Percentiles rank a stretch among this genome's conserved stretches.
These are phyloP conservation scores for Berghia stephanieae DNA, from an alignment of 1,140 invertebrate genomes.

Conservation along the genomic window DNA sequence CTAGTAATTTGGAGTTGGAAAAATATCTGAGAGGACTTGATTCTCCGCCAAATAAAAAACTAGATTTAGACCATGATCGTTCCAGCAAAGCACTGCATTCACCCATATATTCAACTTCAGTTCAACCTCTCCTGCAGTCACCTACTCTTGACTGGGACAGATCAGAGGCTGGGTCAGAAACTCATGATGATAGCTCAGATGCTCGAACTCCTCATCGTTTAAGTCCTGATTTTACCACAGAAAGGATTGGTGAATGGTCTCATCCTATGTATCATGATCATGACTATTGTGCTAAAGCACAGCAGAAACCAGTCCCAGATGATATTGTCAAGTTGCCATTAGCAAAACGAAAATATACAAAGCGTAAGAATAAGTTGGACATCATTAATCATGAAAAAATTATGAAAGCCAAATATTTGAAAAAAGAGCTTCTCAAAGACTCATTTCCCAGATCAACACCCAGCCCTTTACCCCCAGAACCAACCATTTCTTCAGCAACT, in stretches of 20 bases:
- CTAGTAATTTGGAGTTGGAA: slow-evolving; percentile 40
- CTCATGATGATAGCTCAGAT: slow-evolving; percentile 32
- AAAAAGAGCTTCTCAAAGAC: slow-evolving; percentile 31
- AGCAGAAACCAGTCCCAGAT: neutral
- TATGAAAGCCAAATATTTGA: slow-evolving; percentile 37
- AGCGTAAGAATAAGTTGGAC: slow-evolving; percentile 30
- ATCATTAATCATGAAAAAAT: slow-evolving; percentile 28
- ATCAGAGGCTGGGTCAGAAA: slow-evolving; percentile 42
- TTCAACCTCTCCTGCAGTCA: slow-evolving; percentile 37
- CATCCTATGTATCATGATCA: slow-evolving; percentile 55
- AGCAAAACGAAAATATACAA: slow-evolving; percentile 34
- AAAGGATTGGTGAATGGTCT: slow-evolving; percentile 21
- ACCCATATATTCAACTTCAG: slow-evolving; percentile 26
- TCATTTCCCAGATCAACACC: neutral
- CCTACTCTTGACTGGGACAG: slow-evolving; percentile 43
- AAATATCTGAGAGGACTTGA: slow-evolving; percentile 5
- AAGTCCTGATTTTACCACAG: slow-evolving; percentile 12
- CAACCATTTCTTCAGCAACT: neutral
- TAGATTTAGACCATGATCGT: no score
- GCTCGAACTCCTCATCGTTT: slow-evolving; percentile 6
- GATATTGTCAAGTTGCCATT: neutral
- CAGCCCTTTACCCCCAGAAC: slow-evolving; percentile 12
- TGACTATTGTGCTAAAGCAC: slow-evolving; percentile 52
- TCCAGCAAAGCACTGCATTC: no score
- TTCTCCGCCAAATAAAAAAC: no score